phyloP scores from a whole-genome alignment of 2,888 invertebrate species.

The Volucella inanis region DNA sequence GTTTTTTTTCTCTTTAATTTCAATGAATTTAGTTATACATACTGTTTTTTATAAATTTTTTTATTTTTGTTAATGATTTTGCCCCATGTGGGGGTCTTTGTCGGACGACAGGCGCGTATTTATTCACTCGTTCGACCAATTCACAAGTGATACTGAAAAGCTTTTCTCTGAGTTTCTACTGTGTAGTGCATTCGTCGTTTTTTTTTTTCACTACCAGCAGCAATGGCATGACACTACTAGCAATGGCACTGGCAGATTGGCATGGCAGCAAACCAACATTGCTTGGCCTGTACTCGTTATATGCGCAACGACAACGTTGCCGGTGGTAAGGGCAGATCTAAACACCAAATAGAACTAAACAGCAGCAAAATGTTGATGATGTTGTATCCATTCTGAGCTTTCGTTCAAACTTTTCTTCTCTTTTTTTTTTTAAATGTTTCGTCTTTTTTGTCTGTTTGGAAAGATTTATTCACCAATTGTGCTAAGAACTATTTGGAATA shows the following conservation, averaged over 20 bases:
- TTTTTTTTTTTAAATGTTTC: not conserved
- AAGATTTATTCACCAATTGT: slow-evolving; percentile 9
- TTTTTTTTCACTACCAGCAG: slow-evolving; percentile 10
- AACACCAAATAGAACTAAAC: slow-evolving; percentile 48
- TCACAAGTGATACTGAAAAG: slow-evolving; percentile 71
- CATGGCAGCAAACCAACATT: slow-evolving; percentile 33
- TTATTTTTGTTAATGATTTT: slow-evolving; percentile 34
- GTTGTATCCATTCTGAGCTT: slow-evolving; percentile 53
- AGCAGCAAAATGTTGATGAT: slow-evolving; percentile 23
- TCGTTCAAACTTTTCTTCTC: slow-evolving; percentile 39
- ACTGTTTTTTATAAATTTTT: slow-evolving; percentile 25
- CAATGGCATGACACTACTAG: slow-evolving; percentile 17
- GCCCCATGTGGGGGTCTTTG: slow-evolving; percentile 32
- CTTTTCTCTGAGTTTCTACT: slow-evolving; percentile 63
- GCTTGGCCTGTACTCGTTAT: slow-evolving; percentile 26
- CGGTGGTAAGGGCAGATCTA: slow-evolving; percentile 1
- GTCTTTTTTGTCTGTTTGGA: slow-evolving; percentile 16
- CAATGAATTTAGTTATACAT: slow-evolving; percentile 21
- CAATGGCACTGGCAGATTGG: slow-evolving; percentile 1
- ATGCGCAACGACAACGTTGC: slow-evolving; percentile 45
- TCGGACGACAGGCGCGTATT: slow-evolving; percentile 53
- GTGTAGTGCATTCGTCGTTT: slow-evolving; percentile 62
- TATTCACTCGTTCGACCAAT: slow-evolving; percentile 68
- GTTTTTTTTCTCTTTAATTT: slow-evolving; percentile 24
- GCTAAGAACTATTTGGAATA: slow-evolving; percentile 32